Conservation (phyloP, 2,797 vertebrate genomes). For the Arrhamphus sclerolepis region DNA sequence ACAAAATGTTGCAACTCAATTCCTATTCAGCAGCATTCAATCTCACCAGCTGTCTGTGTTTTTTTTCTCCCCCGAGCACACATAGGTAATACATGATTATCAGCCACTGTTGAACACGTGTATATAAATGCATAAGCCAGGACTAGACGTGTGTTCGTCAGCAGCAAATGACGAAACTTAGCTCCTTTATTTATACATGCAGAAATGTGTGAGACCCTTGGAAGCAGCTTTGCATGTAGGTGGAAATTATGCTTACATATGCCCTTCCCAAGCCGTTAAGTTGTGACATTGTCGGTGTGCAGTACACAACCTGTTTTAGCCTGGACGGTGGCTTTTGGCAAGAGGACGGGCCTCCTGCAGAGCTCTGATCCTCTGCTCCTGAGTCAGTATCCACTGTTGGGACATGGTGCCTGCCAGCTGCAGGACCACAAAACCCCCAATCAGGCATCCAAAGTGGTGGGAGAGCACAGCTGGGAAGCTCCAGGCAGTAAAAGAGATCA, state of each 20-base stretch:
- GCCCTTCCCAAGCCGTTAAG: constrained; percentile 1
- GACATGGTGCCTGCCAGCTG: constrained; percentile 39
- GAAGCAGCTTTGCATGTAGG: not conserved
- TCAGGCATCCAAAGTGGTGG: constrained; percentile 44
- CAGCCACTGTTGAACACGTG: constrained; percentile 5
- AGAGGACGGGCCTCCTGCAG: constrained; percentile 19
- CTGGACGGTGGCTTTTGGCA: not conserved
- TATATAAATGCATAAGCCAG: constrained; percentile 32
- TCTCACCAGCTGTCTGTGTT: constrained; percentile 57
- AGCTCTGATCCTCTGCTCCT: constrained; percentile 20
- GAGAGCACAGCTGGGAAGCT: constrained; percentile 25
- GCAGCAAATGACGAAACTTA: constrained; percentile 7
- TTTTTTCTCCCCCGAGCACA: constrained; percentile 33
- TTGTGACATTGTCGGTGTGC: not conserved
- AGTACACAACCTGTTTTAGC: not conserved
- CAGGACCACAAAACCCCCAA: constrained; percentile 39
- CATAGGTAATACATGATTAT: constrained; percentile 48
- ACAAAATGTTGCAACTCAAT: constrained; percentile 45
- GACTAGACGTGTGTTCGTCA: constrained; percentile 18
- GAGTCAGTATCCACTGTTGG: constrained; percentile 33
- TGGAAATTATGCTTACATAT: constrained; percentile 6
- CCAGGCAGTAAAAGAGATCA: constrained; percentile 28
- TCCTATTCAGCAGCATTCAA: constrained; percentile 33
- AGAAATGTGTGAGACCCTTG: not conserved
- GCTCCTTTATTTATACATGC: not conserved